A percentile compares a stretch with the other conserved stretches of the same genome.
These are phyloP conservation scores for Drosophila watanabei DNA, from an alignment of 1,140 invertebrate species.

Conservation along the genomic window DNA sequence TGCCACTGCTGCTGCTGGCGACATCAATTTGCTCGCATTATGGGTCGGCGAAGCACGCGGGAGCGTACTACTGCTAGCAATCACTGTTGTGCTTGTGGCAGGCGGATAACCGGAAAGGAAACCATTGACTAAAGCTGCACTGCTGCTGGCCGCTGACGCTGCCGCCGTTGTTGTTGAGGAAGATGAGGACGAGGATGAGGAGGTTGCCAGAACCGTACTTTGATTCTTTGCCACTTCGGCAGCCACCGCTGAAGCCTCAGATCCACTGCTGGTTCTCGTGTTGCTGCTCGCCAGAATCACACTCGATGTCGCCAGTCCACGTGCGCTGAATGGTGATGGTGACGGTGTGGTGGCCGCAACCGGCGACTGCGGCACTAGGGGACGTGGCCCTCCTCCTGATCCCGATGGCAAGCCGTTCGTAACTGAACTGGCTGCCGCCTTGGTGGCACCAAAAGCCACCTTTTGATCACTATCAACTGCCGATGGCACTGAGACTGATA, in stretches of 20 bases:
- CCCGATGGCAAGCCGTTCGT: conserved; percentile 25
- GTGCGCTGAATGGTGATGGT: conserved; percentile 26
- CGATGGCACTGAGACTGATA: background rate
- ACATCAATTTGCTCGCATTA: conserved; percentile 32
- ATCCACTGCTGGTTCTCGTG: conserved; percentile 33
- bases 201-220: background rate
- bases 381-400: conserved; percentile 16
- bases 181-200: conserved; percentile 12
- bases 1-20: background rate
- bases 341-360: conserved; percentile 12
- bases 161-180: background rate
- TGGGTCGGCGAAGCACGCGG: conserved; percentile 55
- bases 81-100: conserved; percentile 23
- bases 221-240: conserved; percentile 8
- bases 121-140: conserved; percentile 56
- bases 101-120: conserved; percentile 56
- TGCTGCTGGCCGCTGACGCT: background rate
- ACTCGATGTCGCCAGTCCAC: conserved; percentile 30
- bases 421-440: conserved; percentile 20
- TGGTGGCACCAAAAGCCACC: conserved; percentile 34
- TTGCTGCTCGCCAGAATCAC: conserved; percentile 24
- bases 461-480: conserved; percentile 33
- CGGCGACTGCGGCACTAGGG: conserved; percentile 30
- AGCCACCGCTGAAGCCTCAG: background rate
- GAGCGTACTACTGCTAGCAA: conserved; percentile 30